These are phyloP conservation scores for Spilosoma lubricipeda DNA, from an alignment of 2,888 invertebrate genomes.

Conservation along the genomic window DNA sequence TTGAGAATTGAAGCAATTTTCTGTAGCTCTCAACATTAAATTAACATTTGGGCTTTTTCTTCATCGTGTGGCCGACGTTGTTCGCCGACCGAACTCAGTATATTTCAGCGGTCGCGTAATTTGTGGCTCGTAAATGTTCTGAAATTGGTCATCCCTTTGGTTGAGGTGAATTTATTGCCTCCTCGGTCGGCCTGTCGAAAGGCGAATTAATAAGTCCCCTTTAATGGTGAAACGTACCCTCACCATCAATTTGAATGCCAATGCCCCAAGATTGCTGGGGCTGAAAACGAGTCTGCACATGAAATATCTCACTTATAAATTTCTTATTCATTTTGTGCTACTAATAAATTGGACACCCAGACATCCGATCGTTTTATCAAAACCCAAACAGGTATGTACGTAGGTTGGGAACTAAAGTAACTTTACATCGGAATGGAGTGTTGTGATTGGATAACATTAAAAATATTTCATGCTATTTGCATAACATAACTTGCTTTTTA, in stretches of 20 bases:
- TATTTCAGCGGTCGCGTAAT: conserved; percentile 86
- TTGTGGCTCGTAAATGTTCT: conserved; percentile 87
- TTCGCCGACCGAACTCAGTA: conserved; percentile 77
- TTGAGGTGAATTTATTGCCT: conserved; percentile 86
- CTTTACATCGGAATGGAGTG: conserved; percentile 35
- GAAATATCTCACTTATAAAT: conserved; percentile 79
- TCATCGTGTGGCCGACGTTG: conserved; percentile 72
- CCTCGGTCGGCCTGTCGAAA: conserved; percentile 86
- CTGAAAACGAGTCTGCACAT: conserved; percentile 77
- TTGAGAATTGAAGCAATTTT: conserved; percentile 80
- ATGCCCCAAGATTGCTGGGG: conserved; percentile 82
- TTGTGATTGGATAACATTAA: conserved; percentile 10
- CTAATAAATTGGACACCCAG: conserved; percentile 73
- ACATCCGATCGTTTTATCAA: conserved; percentile 70
- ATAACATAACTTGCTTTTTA: too few species aligned
- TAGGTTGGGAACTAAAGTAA: conserved; percentile 15
- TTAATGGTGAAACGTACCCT: conserved; percentile 86
- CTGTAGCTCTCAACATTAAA: conserved; percentile 83
- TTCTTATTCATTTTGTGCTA: conserved; percentile 73
- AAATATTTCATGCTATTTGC: not conserved
- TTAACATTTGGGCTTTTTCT: conserved; percentile 85
- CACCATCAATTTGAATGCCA: conserved; percentile 86
- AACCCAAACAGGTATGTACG: conserved; percentile 42
- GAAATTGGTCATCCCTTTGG: conserved; percentile 87
- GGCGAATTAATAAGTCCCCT: conserved; percentile 86